Conservation (phyloP, 1,140 invertebrate species). For the Parasteatoda tepidariorum region DNA sequence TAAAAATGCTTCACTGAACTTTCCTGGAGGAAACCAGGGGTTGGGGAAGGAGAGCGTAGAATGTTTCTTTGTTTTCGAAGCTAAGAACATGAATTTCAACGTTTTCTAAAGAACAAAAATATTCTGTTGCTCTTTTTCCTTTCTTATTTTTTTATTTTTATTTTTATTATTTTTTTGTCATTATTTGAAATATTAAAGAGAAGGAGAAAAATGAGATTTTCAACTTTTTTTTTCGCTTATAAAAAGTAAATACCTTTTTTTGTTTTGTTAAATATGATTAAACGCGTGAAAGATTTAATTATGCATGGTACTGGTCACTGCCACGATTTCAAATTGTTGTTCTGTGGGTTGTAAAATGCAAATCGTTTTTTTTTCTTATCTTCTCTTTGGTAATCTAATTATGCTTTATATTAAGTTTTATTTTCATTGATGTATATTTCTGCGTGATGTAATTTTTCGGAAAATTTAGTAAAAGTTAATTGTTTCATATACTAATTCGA, state of each 20-base stretch:
- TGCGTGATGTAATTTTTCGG: too few species aligned
- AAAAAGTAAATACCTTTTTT: not conserved
- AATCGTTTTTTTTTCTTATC: too few species aligned
- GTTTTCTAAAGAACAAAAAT: slow-evolving; percentile 24
- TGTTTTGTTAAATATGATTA: not conserved
- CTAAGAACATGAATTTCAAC: slow-evolving; percentile 36
- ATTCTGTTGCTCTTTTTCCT: not conserved
- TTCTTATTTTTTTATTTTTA: too few species aligned
- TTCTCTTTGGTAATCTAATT: too few species aligned
- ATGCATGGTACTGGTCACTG: not conserved
- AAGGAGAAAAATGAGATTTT: not conserved
- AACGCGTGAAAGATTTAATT: not conserved
- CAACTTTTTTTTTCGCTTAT: not conserved
- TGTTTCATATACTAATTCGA: too few species aligned
- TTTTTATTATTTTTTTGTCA: too few species aligned
- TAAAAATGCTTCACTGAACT: slow-evolving; percentile 38
- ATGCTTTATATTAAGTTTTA: too few species aligned
- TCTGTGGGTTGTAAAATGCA: too few species aligned
- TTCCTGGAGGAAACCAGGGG: too few species aligned
- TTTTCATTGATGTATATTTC: too few species aligned
- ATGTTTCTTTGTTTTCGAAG: slow-evolving; percentile 52
- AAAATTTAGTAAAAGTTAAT: too few species aligned
- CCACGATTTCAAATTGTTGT: too few species aligned
- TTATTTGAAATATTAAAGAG: not conserved
- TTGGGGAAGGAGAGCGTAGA: slow-evolving; percentile 23